A percentile compares a stretch with the other conserved stretches of the same genome.
These are phyloP conservation scores for Todus mexicanus DNA, from an alignment of 2,797 vertebrate genomes.

Conservation along the genomic window DNA sequence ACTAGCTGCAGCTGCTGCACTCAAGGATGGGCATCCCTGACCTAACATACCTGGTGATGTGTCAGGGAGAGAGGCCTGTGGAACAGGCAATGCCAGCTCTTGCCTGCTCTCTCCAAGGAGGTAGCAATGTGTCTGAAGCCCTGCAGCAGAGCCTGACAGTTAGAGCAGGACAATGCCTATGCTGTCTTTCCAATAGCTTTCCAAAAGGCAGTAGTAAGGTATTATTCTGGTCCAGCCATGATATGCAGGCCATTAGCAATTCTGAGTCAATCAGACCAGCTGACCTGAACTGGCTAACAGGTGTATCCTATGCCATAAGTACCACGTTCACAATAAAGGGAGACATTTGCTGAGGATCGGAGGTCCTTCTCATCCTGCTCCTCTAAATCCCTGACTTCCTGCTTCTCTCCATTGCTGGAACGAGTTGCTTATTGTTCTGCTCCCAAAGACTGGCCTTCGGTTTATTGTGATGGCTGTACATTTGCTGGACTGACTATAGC, in stretches of 20 bases:
- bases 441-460: not conserved
- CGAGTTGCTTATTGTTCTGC: not conserved
- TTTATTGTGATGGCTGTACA: not conserved
- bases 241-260: not conserved
- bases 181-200: not conserved
- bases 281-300: not conserved
- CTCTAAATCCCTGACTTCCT: not conserved
- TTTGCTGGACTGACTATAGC: not conserved
- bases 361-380: not conserved
- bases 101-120: not conserved
- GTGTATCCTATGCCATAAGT: no score
- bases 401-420: not conserved
- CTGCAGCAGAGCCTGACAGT: not conserved
- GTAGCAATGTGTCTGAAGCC: accelerated
- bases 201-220: not conserved
- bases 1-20: not conserved
- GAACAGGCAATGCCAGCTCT: not conserved
- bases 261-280: not conserved
- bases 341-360: no score
- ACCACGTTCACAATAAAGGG: no score
- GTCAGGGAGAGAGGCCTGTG: not conserved
- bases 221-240: not conserved
- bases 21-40: not conserved
- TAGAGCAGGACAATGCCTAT: not conserved
- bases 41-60: not conserved